Percentiles rank a stretch among this genome's conserved stretches.
Evolutionary conservation across 1,140 invertebrate species (phyloP).

Genomic region (Trichonephila clavata): DNA sequence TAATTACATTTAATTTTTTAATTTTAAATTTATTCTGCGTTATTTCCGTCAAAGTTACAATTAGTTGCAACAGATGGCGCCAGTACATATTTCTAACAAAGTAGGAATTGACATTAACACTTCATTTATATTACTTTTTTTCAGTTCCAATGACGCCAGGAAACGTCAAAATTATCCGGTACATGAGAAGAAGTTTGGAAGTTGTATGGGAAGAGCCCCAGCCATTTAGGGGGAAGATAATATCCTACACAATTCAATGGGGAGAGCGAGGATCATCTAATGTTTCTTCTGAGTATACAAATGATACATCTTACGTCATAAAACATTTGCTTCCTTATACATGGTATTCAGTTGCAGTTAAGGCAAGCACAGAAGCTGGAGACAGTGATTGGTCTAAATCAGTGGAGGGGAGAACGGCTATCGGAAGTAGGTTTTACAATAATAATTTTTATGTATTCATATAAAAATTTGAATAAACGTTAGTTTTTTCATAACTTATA

Average conservation of each 20-base stretch:
- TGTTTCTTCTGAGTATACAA: background rate
- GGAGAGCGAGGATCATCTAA: too few species aligned
- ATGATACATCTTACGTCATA: background rate
- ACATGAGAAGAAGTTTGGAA: background rate
- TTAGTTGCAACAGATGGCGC: too few species aligned
- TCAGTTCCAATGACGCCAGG: constrained; percentile 20
- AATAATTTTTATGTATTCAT: too few species aligned
- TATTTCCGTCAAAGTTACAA: too few species aligned
- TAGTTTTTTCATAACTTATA: too few species aligned
- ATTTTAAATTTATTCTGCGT: too few species aligned
- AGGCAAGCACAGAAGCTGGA: constrained; percentile 82
- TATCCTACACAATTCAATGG: background rate
- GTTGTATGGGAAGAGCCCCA: background rate
- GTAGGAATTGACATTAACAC: too few species aligned
- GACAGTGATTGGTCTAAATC: constrained; percentile 80
- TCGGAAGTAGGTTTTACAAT: constrained; percentile 41
- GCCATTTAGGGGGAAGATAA: background rate
- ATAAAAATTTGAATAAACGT: too few species aligned
- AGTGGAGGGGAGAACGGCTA: constrained; percentile 78
- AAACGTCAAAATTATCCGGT: background rate
- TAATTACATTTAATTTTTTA: too few species aligned
- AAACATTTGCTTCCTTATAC: constrained; percentile 78
- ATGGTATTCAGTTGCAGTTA: constrained; percentile 81
- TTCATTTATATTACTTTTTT: too few species aligned
- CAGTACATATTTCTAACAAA: too few species aligned